A percentile compares a stretch with the other conserved stretches of the same genome.
Evolutionary conservation across 2,113 vertebrate genomes (phyloP).

Genomic region (Globicephala melas): DNA sequence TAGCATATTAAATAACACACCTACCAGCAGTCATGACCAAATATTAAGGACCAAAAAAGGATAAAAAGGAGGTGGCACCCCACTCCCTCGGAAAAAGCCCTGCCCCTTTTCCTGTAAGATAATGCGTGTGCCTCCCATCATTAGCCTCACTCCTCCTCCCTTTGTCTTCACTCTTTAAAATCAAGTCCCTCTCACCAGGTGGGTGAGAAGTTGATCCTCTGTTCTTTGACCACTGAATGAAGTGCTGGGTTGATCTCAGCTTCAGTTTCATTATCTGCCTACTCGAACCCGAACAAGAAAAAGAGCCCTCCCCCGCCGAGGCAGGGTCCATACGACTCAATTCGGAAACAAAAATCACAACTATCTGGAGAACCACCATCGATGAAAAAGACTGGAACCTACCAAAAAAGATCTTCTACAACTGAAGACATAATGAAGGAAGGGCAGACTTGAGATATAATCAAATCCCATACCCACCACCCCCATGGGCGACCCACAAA

Average conservation of each 20-base stretch:
- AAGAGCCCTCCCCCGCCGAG: accelerated
- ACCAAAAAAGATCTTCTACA: background rate
- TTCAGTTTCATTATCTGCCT: background rate
- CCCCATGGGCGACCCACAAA: background rate
- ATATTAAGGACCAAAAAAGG: background rate
- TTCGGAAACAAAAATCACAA: background rate
- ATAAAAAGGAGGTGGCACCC: background rate
- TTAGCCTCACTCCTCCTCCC: background rate
- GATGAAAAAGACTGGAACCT: background rate
- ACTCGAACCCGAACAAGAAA: background rate
- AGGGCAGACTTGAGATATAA: background rate
- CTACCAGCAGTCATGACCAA: background rate
- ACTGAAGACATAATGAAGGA: background rate
- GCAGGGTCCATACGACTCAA: background rate
- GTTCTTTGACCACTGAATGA: background rate
- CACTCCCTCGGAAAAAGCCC: background rate
- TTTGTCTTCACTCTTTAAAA: background rate
- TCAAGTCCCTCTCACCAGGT: background rate
- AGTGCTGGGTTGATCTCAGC: background rate
- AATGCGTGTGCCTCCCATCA: background rate
- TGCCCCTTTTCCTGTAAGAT: background rate
- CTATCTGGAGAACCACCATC: background rate
- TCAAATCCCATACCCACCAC: background rate
- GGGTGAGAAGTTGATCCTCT: background rate
- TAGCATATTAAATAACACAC: background rate